A percentile compares a stretch with the other conserved stretches of the same genome.
phyloP scores from a whole-genome alignment of 2,888 invertebrate species.

The Taenaris catops region DNA sequence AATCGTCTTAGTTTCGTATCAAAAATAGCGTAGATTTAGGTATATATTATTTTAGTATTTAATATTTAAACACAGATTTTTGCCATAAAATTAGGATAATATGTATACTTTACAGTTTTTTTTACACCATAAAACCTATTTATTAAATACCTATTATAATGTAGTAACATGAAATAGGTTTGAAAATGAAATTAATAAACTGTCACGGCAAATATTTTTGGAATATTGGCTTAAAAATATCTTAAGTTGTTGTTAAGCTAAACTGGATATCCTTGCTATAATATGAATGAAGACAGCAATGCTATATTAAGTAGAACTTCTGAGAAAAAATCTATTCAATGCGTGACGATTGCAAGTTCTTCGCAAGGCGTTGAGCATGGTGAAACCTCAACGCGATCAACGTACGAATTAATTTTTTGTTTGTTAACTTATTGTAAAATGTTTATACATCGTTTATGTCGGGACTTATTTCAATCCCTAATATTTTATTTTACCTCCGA shows the following conservation, averaged over 20 bases:
- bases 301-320: constrained; percentile 40
- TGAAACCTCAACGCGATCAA: constrained; percentile 34
- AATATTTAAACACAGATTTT: no score
- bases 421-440: constrained; percentile 48
- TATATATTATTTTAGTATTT: no score
- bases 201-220: constrained; percentile 3
- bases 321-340: constrained; percentile 28
- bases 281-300: constrained; percentile 45
- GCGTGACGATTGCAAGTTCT: constrained; percentile 23
- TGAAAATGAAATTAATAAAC: background rate
- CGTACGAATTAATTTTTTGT: constrained; percentile 59
- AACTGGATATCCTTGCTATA: constrained; percentile 24
- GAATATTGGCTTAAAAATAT: constrained; percentile 4
- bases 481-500: constrained; percentile 41
- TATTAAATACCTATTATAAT: no score
- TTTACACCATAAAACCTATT: no score
- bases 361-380: constrained; percentile 34
- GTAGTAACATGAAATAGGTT: no score
- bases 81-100: no score
- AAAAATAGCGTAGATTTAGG: no score
- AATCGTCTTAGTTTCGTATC: no score
- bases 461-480: constrained; percentile 43
- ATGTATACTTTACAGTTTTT: no score
- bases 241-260: constrained; percentile 6
- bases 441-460: constrained; percentile 47